phyloP scores from a whole-genome alignment of 1,140 invertebrate species.

The Sarcophaga bullata region DNA sequence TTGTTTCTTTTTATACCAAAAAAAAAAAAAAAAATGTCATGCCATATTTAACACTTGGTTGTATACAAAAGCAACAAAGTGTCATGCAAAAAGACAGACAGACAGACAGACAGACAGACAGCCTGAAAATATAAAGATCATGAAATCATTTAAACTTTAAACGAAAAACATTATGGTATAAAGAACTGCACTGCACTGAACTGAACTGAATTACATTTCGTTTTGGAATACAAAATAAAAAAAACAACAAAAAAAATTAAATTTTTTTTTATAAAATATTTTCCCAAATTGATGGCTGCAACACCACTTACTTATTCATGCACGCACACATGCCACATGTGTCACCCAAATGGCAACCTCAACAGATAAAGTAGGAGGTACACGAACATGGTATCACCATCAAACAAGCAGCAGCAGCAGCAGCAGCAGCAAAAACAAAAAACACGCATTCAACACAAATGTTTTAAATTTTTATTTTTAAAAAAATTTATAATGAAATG shows the following conservation, averaged over 20 bases:
- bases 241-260: background rate
- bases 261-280: background rate
- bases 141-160: conserved; percentile 21
- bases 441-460: background rate
- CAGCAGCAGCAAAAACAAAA: background rate
- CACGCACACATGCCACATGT: conserved; percentile 20
- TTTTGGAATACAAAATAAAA: background rate
- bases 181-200: background rate
- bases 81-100: conserved; percentile 17
- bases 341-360: conserved; percentile 15
- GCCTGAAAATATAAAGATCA: background rate
- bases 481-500: too few species aligned
- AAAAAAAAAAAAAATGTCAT: background rate
- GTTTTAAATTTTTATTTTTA: background rate
- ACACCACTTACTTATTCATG: background rate
- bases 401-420: too few species aligned
- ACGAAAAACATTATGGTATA: background rate
- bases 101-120: background rate
- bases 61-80: background rate
- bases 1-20: background rate
- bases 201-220: background rate
- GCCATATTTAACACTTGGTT: conserved; percentile 8
- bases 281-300: conserved; percentile 16
- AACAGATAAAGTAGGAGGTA: background rate
- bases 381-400: background rate